Evolutionary conservation across 2,113 vertebrate genomes (phyloP).

Genomic region (Scophthalmus maximus): DNA sequence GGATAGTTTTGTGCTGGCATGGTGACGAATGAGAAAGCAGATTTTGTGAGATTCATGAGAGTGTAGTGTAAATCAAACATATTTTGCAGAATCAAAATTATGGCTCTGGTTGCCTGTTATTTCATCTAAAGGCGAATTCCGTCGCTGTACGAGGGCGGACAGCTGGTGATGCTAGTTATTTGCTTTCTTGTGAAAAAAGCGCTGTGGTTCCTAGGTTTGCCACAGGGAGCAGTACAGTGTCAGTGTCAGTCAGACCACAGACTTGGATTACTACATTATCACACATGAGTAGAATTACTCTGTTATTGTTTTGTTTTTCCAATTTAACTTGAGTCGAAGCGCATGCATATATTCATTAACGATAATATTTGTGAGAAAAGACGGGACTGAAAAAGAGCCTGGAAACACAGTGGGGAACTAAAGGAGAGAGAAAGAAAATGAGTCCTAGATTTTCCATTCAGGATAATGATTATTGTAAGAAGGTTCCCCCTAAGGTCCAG

Average conservation of each 20-base stretch:
- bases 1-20: too few species aligned
- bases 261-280: background rate
- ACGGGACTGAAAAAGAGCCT: too few species aligned
- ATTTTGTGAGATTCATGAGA: too few species aligned
- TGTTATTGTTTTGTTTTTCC: slow-evolving; percentile 3
- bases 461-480: slow-evolving; percentile 53
- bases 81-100: too few species aligned
- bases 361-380: background rate
- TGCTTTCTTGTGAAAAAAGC: too few species aligned
- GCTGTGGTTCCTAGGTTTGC: too few species aligned
- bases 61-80: too few species aligned
- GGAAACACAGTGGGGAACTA: slow-evolving; percentile 6
- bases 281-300: slow-evolving; percentile 3
- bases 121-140: too few species aligned
- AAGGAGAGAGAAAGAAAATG: slow-evolving; percentile 33
- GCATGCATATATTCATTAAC: background rate
- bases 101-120: too few species aligned
- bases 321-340: slow-evolving; percentile 1
- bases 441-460: slow-evolving; percentile 43
- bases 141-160: too few species aligned
- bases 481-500: slow-evolving; percentile 33
- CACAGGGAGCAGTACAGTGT: background rate
- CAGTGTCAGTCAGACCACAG: background rate
- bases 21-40: too few species aligned
- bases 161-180: too few species aligned